Base-by-base conservation (phyloP, 2,113 vertebrate genomes). In the Mugil cephalus region DNA sequence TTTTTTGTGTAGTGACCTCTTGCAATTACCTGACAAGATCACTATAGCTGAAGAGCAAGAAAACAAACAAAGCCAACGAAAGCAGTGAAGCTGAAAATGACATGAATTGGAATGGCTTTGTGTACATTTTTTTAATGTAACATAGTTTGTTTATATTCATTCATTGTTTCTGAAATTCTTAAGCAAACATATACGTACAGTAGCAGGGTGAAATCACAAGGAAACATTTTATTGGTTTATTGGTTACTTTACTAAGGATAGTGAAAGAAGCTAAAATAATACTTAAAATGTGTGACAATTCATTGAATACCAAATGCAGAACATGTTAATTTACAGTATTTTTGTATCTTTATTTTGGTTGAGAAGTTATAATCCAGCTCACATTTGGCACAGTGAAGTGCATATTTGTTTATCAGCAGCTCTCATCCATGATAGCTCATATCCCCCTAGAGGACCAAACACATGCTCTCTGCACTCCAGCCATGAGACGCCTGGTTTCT, bases 381-480 rank as follows among this genome's bases (percentile, higher is more conserved):
- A 74, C 56, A 76, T 86, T 56, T 87, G 67, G 63, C 74, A 53
- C 9, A 14, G 35, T 63, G 17, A 82, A 65, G 69, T 72, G 69
- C 54, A 63, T 67, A 83, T 87, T 88, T 92, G 88, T 88, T 88
- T 87, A 87, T 75, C 64, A 72, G 51, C 79, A 73, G 67, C 68
- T 80, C 75, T 79, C 48, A 66, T 74, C 74, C 40, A 56, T 53
- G 68, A 74, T 78, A 43, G 63, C 68, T 62, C 70, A 51, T 66
- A 42, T 72, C 50, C 79, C 81, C 73, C 79, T 6, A 1, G 72
- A 87, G 80, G 65, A 84, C 73, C 54, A 6, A 79, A 88, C 73
- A 80, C 87, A 76, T 83, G 52, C 74, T 82, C 61, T 80, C 51
- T 65, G 78, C 48, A 34, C 72, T 75, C 74, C 14, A 8, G 11